phyloP scores from a whole-genome alignment of 2,113 vertebrate species.

The Protobothrops mucrosquamatus region DNA sequence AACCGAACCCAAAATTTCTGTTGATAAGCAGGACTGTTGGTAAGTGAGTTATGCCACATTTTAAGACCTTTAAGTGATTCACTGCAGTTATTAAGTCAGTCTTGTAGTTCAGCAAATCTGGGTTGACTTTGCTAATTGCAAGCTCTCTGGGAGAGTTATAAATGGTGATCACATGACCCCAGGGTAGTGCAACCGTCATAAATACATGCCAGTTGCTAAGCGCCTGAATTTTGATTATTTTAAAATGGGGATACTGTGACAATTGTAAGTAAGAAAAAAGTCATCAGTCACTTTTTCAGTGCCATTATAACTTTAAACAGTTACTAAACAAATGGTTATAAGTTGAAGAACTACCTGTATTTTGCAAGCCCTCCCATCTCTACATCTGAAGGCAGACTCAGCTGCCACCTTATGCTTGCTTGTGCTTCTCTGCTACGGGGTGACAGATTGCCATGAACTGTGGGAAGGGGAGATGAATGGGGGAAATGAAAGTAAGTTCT shows the following conservation, averaged over 20 bases:
- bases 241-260: too few species aligned
- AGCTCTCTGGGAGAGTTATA: not conserved
- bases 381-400: not conserved
- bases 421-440: not conserved
- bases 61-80: not conserved
- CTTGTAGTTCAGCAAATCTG: not conserved
- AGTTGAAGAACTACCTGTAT: not conserved
- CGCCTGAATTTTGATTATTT: too few species aligned
- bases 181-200: too few species aligned
- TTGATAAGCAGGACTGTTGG: not conserved
- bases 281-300: not conserved
- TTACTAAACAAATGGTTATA: not conserved
- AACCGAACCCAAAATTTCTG: not conserved
- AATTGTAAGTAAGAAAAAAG: too few species aligned
- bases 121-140: not conserved
- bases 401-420: not conserved
- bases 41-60: not conserved
- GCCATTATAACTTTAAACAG: not conserved
- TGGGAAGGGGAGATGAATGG: not conserved
- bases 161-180: not conserved
- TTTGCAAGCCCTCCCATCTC: not conserved
- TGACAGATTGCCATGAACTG: not conserved
- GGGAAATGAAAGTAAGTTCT: not conserved
- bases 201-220: too few species aligned
- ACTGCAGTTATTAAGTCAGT: not conserved